Base-by-base conservation (phyloP, 2,888 invertebrate species). In the Brassicogethes aeneus region DNA sequence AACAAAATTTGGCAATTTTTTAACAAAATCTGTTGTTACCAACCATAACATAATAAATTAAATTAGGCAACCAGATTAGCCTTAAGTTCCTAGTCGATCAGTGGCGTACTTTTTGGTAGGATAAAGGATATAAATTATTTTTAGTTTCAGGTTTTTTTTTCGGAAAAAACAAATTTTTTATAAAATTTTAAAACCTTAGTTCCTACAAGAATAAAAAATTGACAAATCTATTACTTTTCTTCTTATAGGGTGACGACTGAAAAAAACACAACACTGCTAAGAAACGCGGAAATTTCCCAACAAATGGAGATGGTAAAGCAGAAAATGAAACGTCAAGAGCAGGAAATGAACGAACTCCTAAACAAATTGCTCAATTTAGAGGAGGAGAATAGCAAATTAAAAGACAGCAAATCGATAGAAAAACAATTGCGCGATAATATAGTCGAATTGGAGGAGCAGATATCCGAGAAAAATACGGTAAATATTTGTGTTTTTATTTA, bases 251-350 rank as follows among this genome's bases (percentile, higher is more conserved):
- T 87, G 53, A 78, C 78, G 36, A 75, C 80, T 5, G 86, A 86
- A 50, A 87, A 85, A 57, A 82, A 87, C 58, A 79, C 80, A 2
- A 82, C 82, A 0, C 64, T 87, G 37, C 61, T 89, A 40, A 74
- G 86, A 36, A 89, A 86, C 62, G 88, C 88, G 2, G 83, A 86
- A 68, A 80, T 88, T 54, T 87, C 87, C 0, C 88, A 88, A 62
- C 81, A 81, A 47, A 76, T 85, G 55, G 86, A 88, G 63, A 72
- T 87, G 57, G 76, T 82, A 1, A 80, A 80, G 56, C 82, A 85
- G 56, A 79, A 85, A 53, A 76, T 81, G 60, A 74, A 83, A 14
- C 75, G 80, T 47, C 81, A 85, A 54, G 80, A 83, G 60, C 61
- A 64, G 0, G 83, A 84, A 61, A 73, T 76, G 41, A 62, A 65